Percentiles rank a stretch among this genome's conserved stretches.
Evolutionary conservation across 2,888 invertebrate genomes (phyloP).

Genomic region (Apamea sordens): DNA sequence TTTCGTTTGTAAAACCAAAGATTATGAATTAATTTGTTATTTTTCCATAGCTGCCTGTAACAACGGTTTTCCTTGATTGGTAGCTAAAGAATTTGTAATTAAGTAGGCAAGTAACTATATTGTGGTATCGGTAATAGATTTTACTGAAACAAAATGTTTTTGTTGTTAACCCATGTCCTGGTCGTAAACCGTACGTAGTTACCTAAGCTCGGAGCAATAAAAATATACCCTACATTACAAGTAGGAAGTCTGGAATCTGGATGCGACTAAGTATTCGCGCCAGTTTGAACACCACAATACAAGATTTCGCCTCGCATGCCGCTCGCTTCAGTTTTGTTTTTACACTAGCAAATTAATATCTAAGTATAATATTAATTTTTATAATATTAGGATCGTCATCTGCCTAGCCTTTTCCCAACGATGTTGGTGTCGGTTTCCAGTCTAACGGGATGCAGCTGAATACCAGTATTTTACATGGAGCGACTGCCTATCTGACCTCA

Average conservation of each 20-base stretch:
- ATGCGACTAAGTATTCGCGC: too few relatives aligned
- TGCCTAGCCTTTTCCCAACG: background rate
- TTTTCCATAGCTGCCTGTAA: background rate
- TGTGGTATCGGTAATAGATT: constrained; percentile 25
- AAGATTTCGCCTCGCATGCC: background rate
- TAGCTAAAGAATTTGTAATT: constrained; percentile 2
- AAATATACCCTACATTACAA: too few relatives aligned
- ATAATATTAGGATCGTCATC: too few relatives aligned
- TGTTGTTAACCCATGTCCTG: background rate
- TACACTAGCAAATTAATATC: too few relatives aligned
- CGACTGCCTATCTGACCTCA: too few relatives aligned
- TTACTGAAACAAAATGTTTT: constrained; percentile 13
- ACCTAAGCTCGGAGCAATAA: background rate
- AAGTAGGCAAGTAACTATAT: background rate
- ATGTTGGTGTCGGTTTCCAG: background rate
- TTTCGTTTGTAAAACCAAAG: constrained; percentile 60
- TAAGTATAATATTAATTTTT: too few relatives aligned
- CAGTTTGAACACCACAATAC: background rate
- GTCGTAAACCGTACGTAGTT: too few relatives aligned
- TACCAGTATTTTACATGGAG: too few relatives aligned
- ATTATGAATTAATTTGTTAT: constrained; percentile 39
- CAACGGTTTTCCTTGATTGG: background rate
- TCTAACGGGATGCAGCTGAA: too few relatives aligned
- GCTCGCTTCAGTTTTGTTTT: too few relatives aligned
- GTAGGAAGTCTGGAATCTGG: background rate